Evolutionary conservation across 1,140 invertebrate genomes (phyloP).

Genomic region (Atta colombica): DNA sequence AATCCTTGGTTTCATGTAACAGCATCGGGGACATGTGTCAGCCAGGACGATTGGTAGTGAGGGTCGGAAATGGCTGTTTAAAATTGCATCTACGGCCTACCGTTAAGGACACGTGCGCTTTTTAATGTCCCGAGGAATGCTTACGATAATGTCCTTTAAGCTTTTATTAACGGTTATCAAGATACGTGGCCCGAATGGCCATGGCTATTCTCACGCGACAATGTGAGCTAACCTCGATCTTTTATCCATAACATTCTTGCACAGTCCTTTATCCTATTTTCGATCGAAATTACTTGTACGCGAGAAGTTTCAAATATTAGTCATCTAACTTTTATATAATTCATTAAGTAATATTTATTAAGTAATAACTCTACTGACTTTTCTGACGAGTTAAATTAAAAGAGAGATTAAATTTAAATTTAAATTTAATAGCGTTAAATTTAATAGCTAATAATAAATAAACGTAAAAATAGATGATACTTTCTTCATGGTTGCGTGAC

Average conservation of each 20-base stretch:
- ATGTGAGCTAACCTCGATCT: constrained; percentile 53
- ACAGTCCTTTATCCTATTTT: constrained; percentile 2
- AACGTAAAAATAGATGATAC: constrained; percentile 1
- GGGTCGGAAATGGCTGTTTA: constrained; percentile 85
- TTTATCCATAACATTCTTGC: neutral
- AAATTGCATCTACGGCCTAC: constrained; percentile 84
- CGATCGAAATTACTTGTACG: constrained; percentile 5
- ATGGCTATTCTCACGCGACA: constrained; percentile 76
- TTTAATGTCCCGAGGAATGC: constrained; percentile 85
- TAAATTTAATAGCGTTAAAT: too few relatives aligned
- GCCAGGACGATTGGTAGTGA: constrained; percentile 80
- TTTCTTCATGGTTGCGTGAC: constrained; percentile 11
- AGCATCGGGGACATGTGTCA: constrained; percentile 86
- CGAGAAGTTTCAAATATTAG: neutral
- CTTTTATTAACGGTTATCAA: constrained; percentile 86
- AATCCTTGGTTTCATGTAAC: constrained; percentile 78
- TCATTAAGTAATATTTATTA: neutral
- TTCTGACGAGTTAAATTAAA: neutral
- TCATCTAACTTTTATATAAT: neutral
- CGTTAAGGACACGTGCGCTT: constrained; percentile 86
- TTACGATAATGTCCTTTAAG: constrained; percentile 86
- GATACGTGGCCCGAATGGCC: constrained; percentile 84
- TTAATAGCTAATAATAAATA: constrained; percentile 12
- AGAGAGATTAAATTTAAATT: too few relatives aligned
- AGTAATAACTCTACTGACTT: neutral